Percentiles rank a stretch among this genome's conserved stretches.
Evolutionary conservation across 2,888 invertebrate genomes (phyloP).

Genomic region (Timema podura): DNA sequence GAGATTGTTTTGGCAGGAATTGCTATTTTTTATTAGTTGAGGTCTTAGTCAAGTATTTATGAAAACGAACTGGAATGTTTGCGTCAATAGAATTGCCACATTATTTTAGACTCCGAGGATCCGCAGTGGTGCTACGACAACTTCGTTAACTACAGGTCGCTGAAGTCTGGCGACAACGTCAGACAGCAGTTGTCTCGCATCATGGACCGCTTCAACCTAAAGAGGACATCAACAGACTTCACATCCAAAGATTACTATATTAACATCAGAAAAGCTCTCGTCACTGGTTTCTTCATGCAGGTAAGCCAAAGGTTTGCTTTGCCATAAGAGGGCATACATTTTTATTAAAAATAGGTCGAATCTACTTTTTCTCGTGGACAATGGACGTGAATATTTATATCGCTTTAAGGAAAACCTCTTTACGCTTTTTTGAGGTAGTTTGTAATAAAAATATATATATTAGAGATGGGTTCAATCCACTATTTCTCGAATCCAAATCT

Average conservation of each 20-base stretch:
- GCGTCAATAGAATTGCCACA: background rate
- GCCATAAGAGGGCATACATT: too few species aligned
- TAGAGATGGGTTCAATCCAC: too few species aligned
- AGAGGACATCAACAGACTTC: conserved; percentile 95
- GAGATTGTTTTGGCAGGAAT: too few species aligned
- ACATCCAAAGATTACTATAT: conserved; percentile 98
- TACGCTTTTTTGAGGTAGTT: too few species aligned
- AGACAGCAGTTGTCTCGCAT: conserved; percentile 94
- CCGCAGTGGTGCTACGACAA: conserved; percentile 99
- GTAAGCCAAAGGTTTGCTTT: conserved; percentile 49
- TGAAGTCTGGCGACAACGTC: conserved; percentile 98
- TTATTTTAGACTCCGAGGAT: conserved; percentile 86
- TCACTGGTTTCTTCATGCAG: conserved; percentile 99
- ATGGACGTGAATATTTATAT: too few species aligned
- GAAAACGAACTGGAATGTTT: conserved; percentile 4
- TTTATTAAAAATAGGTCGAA: too few species aligned
- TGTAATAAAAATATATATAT: too few species aligned
- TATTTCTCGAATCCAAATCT: too few species aligned
- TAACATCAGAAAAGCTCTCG: conserved; percentile 96
- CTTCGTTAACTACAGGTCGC: conserved; percentile 96
- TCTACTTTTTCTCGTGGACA: too few species aligned
- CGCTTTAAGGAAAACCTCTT: too few species aligned
- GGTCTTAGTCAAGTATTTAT: conserved; percentile 16
- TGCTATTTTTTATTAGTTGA: too few species aligned
- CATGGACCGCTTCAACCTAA: conserved; percentile 95